Evolutionary conservation across 2,888 invertebrate genomes (phyloP).

Genomic region (Cephus nigrinus): DNA sequence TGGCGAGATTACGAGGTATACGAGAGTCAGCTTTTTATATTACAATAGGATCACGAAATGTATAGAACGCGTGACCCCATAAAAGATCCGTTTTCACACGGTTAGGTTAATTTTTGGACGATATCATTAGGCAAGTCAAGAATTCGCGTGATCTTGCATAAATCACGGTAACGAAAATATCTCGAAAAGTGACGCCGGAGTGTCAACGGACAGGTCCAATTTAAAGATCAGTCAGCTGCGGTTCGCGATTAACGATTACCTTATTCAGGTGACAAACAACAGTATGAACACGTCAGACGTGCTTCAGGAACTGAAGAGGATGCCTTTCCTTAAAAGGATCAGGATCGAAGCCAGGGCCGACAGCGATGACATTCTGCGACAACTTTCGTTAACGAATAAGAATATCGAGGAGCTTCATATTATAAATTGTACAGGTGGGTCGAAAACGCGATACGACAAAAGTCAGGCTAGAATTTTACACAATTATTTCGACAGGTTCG

Average conservation of each 20-base stretch:
- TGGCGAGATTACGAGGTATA: slow-evolving; percentile 52
- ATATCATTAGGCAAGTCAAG: not conserved
- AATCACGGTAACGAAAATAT: not conserved
- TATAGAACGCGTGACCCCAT: not conserved
- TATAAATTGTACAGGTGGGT: slow-evolving; percentile 41
- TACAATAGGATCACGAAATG: not conserved
- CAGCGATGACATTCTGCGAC: slow-evolving; percentile 49
- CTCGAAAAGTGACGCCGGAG: not conserved
- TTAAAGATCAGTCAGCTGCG: not conserved
- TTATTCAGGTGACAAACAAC: slow-evolving; percentile 37
- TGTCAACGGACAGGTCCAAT: not conserved
- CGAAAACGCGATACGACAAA: slow-evolving; percentile 2
- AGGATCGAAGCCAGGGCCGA: slow-evolving; percentile 41
- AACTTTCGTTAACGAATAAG: slow-evolving; percentile 51
- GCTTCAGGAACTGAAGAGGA: slow-evolving; percentile 47
- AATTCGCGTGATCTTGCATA: not conserved
- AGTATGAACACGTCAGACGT: slow-evolving; percentile 37
- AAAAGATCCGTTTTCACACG: not conserved
- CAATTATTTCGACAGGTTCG: slow-evolving; percentile 29
- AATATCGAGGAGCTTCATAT: slow-evolving; percentile 44
- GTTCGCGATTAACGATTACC: not conserved
- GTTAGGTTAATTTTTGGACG: not conserved
- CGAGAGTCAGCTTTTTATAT: not conserved
- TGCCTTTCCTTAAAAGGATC: slow-evolving; percentile 46
- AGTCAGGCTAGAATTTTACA: not conserved